phyloP scores from a whole-genome alignment of 2,888 invertebrate species.

The Seira musarum region DNA sequence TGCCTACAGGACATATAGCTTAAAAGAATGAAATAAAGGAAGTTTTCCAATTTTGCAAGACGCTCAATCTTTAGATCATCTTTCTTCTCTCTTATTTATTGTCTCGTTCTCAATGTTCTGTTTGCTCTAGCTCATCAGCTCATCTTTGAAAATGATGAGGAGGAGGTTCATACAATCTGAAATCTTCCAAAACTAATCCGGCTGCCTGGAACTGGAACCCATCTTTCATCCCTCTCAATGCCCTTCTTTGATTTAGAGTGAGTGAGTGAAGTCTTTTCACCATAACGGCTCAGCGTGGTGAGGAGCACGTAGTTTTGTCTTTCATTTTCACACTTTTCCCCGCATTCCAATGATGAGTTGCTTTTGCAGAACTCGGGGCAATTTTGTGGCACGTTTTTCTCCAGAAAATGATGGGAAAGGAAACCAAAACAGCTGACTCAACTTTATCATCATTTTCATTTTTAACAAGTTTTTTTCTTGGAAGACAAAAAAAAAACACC shows the following conservation, averaged over 20 bases:
- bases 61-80: too few relatives aligned
- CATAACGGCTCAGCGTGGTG: too few relatives aligned
- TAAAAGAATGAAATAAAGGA: too few relatives aligned
- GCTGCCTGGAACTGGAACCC: too few relatives aligned
- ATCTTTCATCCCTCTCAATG: not conserved
- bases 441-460: conserved; percentile 3
- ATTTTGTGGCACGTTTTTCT: conserved; percentile 1
- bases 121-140: too few relatives aligned
- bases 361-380: not conserved
- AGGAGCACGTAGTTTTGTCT: not conserved
- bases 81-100: too few relatives aligned
- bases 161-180: too few relatives aligned
- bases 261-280: not conserved
- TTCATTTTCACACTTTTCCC: not conserved
- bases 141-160: too few relatives aligned
- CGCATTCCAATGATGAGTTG: not conserved
- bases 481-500: not conserved
- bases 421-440: conserved; percentile 9
- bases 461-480: not conserved
- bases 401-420: not conserved
- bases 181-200: too few relatives aligned
- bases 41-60: too few relatives aligned
- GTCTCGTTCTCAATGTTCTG: too few relatives aligned
- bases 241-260: not conserved
- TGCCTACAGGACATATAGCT: too few relatives aligned